A percentile compares a stretch with the other conserved stretches of the same genome.
Evolutionary conservation across 2,797 vertebrate species (phyloP).

Genomic region (Denticeps clupeoides): DNA sequence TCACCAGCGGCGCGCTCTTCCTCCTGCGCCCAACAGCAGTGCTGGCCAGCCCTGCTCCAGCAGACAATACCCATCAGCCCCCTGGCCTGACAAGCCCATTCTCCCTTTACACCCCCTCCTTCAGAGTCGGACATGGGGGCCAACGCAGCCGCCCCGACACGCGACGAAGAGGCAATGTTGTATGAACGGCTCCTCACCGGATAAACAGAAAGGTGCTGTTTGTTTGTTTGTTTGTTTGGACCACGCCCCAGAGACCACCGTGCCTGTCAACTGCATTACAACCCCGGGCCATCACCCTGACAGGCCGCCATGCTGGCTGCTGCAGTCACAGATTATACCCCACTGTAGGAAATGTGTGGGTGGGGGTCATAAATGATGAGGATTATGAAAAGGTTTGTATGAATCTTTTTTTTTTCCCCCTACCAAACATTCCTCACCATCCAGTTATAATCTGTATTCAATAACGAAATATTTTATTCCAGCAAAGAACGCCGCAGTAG

Average conservation of each 20-base stretch:
- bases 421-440: no score
- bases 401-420: no score
- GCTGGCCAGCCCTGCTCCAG: constrained; percentile 16
- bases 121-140: no score
- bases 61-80: neutral
- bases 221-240: constrained; percentile 16
- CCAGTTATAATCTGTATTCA: no score
- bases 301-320: constrained; percentile 9
- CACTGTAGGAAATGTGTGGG: no score
- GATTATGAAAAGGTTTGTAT: no score
- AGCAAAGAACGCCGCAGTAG: no score
- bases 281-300: constrained; percentile 18
- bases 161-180: constrained; percentile 17
- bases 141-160: constrained; percentile 4
- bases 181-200: neutral
- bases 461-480: no score
- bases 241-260: constrained; percentile 18
- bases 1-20: constrained; percentile 18
- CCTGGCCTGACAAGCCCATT: neutral
- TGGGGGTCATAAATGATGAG: no score
- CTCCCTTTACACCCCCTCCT: no score
- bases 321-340: constrained; percentile 9
- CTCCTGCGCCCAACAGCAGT: constrained; percentile 6
- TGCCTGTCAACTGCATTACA: constrained; percentile 13
- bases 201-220: neutral